A percentile compares a stretch with the other conserved stretches of the same genome.
These are phyloP conservation scores for Lithophane socia DNA, from an alignment of 2,888 invertebrate genomes.

Conservation along the genomic window DNA sequence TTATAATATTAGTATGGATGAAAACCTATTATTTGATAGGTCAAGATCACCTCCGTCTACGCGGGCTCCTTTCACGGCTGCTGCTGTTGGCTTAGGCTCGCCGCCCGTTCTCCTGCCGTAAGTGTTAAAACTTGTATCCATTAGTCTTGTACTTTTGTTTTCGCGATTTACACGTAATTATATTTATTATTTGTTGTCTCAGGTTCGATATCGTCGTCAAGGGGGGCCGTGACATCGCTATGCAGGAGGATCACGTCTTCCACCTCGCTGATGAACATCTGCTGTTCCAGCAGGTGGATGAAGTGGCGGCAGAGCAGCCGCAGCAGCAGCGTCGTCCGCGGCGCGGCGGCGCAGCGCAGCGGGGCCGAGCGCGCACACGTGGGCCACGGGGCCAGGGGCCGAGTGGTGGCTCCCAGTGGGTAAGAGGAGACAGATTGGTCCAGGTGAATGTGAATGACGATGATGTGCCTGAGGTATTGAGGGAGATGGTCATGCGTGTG, in stretches of 20 bases:
- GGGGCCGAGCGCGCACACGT: neutral
- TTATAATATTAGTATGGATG: too few species aligned
- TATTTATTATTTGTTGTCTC: neutral
- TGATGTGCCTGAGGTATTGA: neutral
- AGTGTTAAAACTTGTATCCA: neutral
- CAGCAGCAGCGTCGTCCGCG: neutral
- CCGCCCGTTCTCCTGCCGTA: neutral
- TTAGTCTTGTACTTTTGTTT: neutral
- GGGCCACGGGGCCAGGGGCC: neutral
- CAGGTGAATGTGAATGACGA: neutral
- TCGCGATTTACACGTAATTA: neutral
- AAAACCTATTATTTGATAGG: neutral
- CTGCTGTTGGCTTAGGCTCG: neutral
- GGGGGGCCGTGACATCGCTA: neutral
- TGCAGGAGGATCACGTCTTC: neutral
- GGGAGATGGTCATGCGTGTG: neutral
- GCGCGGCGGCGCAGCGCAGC: neutral
- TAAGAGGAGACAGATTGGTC: neutral
- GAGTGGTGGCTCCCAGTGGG: neutral
- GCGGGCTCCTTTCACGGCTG: neutral
- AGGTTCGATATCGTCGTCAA: neutral
- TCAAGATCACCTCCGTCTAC: neutral
- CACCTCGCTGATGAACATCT: slow-evolving; percentile 4
- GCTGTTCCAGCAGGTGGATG: neutral
- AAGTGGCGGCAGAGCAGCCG: neutral